These are phyloP conservation scores for Hyphantria cunea DNA, from an alignment of 1,140 invertebrate genomes.

Conservation along the genomic window DNA sequence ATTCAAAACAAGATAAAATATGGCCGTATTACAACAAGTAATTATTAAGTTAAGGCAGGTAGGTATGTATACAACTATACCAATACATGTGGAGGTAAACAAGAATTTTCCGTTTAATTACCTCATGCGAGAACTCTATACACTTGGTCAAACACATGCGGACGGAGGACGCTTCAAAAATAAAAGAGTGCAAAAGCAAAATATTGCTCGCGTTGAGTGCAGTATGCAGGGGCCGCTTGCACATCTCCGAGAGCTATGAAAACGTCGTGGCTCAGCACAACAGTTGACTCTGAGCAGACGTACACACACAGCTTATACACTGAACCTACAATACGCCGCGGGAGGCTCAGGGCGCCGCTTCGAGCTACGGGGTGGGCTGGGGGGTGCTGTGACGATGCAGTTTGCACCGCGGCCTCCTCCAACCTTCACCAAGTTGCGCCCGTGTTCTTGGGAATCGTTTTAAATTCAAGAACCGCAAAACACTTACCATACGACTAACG, in stretches of 20 bases:
- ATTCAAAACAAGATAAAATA: no score
- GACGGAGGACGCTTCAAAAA: slow-evolving; percentile 21
- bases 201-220: slow-evolving; percentile 57
- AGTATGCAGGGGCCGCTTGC: slow-evolving; percentile 42
- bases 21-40: no score
- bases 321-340: slow-evolving; percentile 59
- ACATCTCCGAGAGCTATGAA: slow-evolving; percentile 54
- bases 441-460: slow-evolving; percentile 81
- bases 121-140: slow-evolving; percentile 41
- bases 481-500: slow-evolving; percentile 53
- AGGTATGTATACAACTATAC: neutral
- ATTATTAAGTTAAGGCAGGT: neutral
- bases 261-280: slow-evolving; percentile 67
- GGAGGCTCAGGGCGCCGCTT: slow-evolving; percentile 39
- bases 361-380: slow-evolving; percentile 40
- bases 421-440: slow-evolving; percentile 78
- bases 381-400: slow-evolving; percentile 71
- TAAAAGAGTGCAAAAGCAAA: slow-evolving; percentile 53
- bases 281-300: slow-evolving; percentile 68
- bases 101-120: slow-evolving; percentile 24
- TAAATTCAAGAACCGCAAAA: slow-evolving; percentile 78
- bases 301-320: slow-evolving; percentile 48
- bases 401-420: slow-evolving; percentile 78
- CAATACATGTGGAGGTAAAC: slow-evolving; percentile 5
- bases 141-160: slow-evolving; percentile 42